Evolutionary conservation across 2,888 invertebrate genomes (phyloP), one percentile per base, ranked within the genome.

Genomic region (Ptycholaimellus sp.): DNA sequence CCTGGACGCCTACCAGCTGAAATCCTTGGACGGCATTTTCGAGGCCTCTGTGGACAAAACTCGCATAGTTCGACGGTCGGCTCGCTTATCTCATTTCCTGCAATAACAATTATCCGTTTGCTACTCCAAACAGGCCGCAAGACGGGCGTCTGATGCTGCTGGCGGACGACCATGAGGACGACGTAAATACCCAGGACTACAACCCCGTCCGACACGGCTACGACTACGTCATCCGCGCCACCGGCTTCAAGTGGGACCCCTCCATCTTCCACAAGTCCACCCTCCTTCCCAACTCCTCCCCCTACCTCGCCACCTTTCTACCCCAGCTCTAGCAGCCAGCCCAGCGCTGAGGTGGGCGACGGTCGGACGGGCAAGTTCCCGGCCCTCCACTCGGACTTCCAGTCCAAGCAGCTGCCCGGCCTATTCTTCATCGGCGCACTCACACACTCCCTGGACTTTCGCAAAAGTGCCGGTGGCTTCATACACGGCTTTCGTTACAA

Each of bases 401-500:
- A 63, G 44, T 59, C 62, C 3, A 40, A 40, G 11, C 50, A 53
- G 27, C 43, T 50, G 18, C 48, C 53, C 0, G 58, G 54, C 5
- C 42, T 64, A 42, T 64, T 52, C 50, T 52, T 61, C 38, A 59
- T 57, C 16, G 64, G 64, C 3, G 54, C 60, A 1, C 45, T 48
- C 6, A 51, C 59, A 2, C 64, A 64, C 44, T 60, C 60, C 2
- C 46, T 64, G 14, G 64, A 64, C 47, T 59, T 54, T 48, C 42
- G 62, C 22, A 59, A 57, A 41, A 60, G 62, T 27, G 58, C 64
- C 11, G 64, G 64, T 4, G 64, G 64, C 22, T 64, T 64, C 42
- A 59, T 64, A 25, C 64, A 64, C 48, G 64, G 64, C 11, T 64
- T 60, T 46, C 49, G 64, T 44, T 64, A 64, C 47, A 60, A 63